Base-by-base conservation (phyloP, 2,113 vertebrate species). In the Parotia lawesii region DNA sequence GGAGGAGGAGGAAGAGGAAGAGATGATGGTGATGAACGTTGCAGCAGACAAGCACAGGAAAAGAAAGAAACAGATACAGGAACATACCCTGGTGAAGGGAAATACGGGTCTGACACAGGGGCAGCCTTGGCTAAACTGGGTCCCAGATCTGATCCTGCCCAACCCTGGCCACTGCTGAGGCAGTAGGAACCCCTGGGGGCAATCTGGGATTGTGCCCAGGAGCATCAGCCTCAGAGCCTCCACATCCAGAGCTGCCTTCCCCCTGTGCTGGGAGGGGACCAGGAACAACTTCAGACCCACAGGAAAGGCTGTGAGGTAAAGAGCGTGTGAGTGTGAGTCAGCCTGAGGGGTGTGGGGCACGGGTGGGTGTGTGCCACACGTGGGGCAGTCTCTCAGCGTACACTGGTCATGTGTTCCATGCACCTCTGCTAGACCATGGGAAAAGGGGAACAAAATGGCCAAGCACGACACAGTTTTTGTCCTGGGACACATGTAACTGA, bases 21-120 rank as follows among this genome's bases (percentile, higher is more conserved):
- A 93, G 74, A 95, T 73, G 95, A 79, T 53, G 93, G 89, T 96
- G 87, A 96, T 95, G 93, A 96, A 93, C 88, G 87, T 96, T 14
- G 86, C 84, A 92, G 86, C 12, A 2, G 93, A 94, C 71, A 79
- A 89, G 89, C 23, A 31, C 69, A 82, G 93, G 90, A 92, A 92
- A 75, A 95, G 85, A 95, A 85, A 95, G 80, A 87, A 95, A 96
- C 77, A 96, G 78, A 80, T 50, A 96, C 71, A 91, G 85, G 89
- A 92, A 93, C 66, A 45, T 42, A 93, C 78, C 74, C 90, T 85
- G 89, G 54, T 73, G 74, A 88, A 87, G 67, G 84, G 85, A 90
- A 88, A 57, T 27, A 48, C 0, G 1, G 42, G 50, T 53, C 73
- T 82, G 86, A 75, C n/a, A 70, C 3, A 47, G 35, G 38, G 44